Conservation (phyloP, 1,140 invertebrate genomes). For the Patella vulgata region DNA sequence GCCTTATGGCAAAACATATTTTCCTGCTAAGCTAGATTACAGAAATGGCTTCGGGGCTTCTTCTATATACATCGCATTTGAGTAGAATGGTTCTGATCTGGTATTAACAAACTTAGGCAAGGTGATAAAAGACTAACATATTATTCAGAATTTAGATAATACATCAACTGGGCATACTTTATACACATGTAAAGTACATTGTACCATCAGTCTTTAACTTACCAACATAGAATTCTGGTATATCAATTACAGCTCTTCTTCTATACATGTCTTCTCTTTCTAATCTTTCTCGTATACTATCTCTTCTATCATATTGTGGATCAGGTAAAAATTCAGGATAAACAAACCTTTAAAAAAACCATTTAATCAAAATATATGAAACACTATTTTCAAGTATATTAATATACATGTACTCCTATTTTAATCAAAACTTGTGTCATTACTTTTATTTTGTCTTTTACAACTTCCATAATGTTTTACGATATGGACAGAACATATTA, state of each 20-base stretch:
- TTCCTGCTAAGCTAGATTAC: no score
- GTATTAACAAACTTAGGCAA: no score
- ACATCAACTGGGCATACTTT: no score
- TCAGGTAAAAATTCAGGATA: slow-evolving; percentile 97
- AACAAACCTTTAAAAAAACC: slow-evolving; percentile 72
- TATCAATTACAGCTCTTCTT: slow-evolving; percentile 81
- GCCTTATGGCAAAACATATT: no score
- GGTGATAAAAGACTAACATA: no score
- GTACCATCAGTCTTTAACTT: no score
- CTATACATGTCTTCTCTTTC: slow-evolving; percentile 94
- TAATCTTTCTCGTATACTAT: slow-evolving; percentile 85
- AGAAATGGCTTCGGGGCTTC: no score
- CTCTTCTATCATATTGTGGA: slow-evolving; percentile 80
- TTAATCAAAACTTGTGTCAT: neutral
- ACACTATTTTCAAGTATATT: neutral
- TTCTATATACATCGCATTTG: no score
- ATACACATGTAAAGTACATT: no score
- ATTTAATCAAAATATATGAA: neutral
- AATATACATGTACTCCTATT: neutral
- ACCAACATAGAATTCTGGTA: slow-evolving; percentile 99
- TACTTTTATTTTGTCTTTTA: neutral
- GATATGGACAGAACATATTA: neutral
- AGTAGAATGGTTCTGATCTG: no score
- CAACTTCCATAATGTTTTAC: neutral
- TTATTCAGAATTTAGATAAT: no score